Percentiles rank a stretch among this genome's conserved stretches.
Evolutionary conservation across 2,113 vertebrate genomes (phyloP).

Genomic region (Elaphurus davidianus): DNA sequence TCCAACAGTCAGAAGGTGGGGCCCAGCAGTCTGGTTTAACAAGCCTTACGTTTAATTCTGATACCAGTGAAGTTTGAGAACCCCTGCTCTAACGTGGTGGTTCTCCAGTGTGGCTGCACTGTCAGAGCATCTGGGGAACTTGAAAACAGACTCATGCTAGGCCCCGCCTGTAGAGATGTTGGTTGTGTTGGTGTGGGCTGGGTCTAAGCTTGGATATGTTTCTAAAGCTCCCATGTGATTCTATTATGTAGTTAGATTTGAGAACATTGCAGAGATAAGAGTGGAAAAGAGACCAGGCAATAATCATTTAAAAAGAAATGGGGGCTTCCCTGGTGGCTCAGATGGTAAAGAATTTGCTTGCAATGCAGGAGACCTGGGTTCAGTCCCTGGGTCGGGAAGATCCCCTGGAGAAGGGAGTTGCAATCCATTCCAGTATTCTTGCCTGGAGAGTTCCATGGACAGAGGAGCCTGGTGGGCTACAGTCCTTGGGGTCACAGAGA

Average conservation of each 20-base stretch:
- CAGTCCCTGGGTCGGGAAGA: background rate
- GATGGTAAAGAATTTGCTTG: background rate
- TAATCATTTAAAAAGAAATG: conserved; percentile 12
- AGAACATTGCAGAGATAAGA: background rate
- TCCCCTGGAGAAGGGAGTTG: background rate
- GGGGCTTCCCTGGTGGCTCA: background rate
- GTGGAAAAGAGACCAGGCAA: background rate
- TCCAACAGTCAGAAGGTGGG: background rate
- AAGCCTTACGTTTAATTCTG: background rate
- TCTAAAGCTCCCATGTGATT: background rate
- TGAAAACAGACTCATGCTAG: background rate
- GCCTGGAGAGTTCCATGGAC: background rate
- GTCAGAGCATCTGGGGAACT: background rate
- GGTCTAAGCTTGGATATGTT: background rate
- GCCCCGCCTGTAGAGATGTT: background rate
- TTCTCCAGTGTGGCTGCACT: background rate
- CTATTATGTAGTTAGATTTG: background rate
- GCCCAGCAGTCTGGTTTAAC: background rate
- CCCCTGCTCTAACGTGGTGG: background rate
- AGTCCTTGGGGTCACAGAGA: background rate
- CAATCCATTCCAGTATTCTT: background rate
- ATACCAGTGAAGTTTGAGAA: background rate
- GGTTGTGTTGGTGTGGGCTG: background rate
- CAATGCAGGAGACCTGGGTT: background rate
- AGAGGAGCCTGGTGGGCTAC: background rate